Base-by-base conservation (phyloP, 2,113 vertebrate genomes). In the Clupea harengus region DNA sequence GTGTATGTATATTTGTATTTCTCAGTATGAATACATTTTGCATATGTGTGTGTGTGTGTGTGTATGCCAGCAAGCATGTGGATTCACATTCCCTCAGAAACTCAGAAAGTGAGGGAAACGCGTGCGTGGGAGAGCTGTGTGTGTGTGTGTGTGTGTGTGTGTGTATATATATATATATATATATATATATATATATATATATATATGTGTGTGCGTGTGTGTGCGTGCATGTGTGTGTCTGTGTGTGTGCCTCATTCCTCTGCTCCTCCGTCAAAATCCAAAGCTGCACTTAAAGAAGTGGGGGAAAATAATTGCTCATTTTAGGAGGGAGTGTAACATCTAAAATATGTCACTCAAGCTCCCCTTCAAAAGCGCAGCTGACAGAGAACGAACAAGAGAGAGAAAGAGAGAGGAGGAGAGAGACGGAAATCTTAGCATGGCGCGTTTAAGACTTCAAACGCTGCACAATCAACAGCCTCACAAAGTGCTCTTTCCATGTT, bases 361-460 rank as follows among this genome's bases (percentile, higher is more conserved):
- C 87, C 90, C 93, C 93, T 94, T 95, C 94, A 95, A 95, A 95
- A 91, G 86, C 75, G 5, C 83, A 88, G 89, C 90, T 90, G 85
- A 89, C 90, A 72, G 91, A 78, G 72, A 17, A 32, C 13, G 72
- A 39, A 32, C 13, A 78, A 17, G 90, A 91, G 91, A 92, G 91
- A 93, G 93, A 93, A 92, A 91, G 92, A 93, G 60, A 91, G 90
- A 72, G 78, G 91, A 90, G 91, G 93, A 92, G 91, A 92, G 92
- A 93, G 93, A 93, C 11, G 93, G 91, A 92, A 93, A 93, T 93
- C 91, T 93, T 94, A 94, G 93, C 90, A 92, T 90, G 93, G 89
- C 82, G 91, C 91, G 92, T 95, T 95, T 95, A 95, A 91, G 92
- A 95, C 94, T 95, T 95, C 94, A 95, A 91, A 95, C 91, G 82